These are phyloP conservation scores for Anguilla pacifica DNA, from an alignment of 2,797 vertebrate species.

Conservation along the genomic window DNA sequence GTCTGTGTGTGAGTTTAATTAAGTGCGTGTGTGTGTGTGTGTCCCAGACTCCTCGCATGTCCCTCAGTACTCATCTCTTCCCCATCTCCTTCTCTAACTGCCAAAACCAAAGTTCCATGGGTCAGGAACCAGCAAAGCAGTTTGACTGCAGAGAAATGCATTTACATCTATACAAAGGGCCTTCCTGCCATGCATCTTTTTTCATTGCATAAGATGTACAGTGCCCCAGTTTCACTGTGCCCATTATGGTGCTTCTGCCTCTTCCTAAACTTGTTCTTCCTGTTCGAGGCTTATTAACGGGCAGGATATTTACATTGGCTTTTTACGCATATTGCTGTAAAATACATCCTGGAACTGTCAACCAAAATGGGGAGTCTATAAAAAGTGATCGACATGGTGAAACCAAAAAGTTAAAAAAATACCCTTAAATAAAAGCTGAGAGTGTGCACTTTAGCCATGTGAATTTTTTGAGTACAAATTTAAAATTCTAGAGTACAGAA, in stretches of 20 bases:
- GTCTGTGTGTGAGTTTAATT: not conserved
- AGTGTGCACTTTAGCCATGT: no score
- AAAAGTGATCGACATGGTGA: no score
- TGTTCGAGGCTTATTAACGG: not conserved
- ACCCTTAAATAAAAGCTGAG: no score
- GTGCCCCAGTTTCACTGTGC: not conserved
- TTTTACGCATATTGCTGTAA: not conserved
- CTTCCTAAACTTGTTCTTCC: not conserved
- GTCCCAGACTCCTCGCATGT: not conserved
- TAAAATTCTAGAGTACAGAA: no score
- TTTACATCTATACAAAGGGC: not conserved
- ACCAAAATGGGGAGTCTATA: no score
- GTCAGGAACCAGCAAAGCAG: not conserved
- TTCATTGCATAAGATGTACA: not conserved
- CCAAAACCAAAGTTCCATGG: not conserved
- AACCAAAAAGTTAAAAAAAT: no score
- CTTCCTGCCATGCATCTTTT: not conserved
- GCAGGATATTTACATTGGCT: not conserved
- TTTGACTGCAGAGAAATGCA: not conserved
- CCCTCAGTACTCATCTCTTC: not conserved
- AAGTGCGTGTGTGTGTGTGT: constrained; percentile 21
- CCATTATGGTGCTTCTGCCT: not conserved
- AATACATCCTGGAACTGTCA: not conserved
- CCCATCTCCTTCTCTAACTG: not conserved
- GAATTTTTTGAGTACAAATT: no score